Evolutionary conservation across 1,140 invertebrate species (phyloP).

Genomic region (Diachasma alloeum): DNA sequence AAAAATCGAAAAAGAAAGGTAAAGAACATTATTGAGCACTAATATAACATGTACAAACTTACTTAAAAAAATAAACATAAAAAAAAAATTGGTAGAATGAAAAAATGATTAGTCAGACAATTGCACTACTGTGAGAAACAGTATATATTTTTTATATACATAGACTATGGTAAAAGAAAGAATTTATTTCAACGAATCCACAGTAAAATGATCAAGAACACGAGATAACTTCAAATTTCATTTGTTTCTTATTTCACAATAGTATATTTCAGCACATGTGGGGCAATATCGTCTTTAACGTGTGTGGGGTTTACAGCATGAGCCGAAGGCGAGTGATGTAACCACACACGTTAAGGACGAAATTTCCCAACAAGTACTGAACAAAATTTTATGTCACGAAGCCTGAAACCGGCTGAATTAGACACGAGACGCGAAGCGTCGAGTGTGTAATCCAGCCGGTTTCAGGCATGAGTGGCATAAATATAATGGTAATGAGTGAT

Average conservation of each 20-base stretch:
- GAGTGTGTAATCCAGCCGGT: too few relatives aligned
- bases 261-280: too few relatives aligned
- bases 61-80: not conserved
- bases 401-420: too few relatives aligned
- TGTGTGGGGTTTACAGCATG: too few relatives aligned
- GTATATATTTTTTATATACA: not conserved
- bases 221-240: not conserved
- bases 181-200: not conserved
- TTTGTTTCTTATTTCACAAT: not conserved
- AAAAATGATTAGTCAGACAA: not conserved
- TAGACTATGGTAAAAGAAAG: constrained; percentile 1
- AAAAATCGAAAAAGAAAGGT: not conserved
- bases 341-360: too few relatives aligned
- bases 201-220: not conserved
- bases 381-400: too few relatives aligned
- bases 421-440: too few relatives aligned
- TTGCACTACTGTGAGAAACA: not conserved
- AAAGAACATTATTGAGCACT: not conserved
- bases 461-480: too few relatives aligned
- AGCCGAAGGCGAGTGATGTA: too few relatives aligned
- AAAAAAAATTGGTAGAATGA: not conserved
- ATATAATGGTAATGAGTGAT: too few relatives aligned
- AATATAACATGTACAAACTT: not conserved
- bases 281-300: too few relatives aligned
- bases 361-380: too few relatives aligned